phyloP scores from a whole-genome alignment of 2,797 vertebrate genomes.

The Varecia variegata region DNA sequence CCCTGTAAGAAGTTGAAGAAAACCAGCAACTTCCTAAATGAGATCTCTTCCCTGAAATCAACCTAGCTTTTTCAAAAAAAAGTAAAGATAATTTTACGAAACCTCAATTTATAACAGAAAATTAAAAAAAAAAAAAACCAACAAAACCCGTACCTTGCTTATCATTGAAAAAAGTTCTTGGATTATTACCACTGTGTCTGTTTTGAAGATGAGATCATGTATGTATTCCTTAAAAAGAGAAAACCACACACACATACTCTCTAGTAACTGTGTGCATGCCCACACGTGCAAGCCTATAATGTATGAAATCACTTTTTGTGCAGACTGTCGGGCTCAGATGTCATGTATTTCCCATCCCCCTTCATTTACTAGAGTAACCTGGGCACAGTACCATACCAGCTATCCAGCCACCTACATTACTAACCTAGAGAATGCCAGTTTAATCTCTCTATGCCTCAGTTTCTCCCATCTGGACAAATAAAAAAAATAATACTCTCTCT shows the following conservation, averaged over 20 bases:
- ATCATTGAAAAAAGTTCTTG: not conserved
- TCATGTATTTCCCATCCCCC: not conserved
- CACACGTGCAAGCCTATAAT: fast-evolving
- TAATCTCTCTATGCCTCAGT: slow-evolving; percentile 21
- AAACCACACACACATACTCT: not conserved
- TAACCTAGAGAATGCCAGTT: not conserved
- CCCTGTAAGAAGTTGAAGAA: not conserved
- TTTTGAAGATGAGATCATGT: not conserved
- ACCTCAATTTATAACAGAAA: not conserved
- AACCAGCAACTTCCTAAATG: not conserved
- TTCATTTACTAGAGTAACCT: not conserved
- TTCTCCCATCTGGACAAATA: slow-evolving; percentile 42
- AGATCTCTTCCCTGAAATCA: not conserved
- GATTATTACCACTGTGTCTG: not conserved
- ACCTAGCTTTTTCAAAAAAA: not conserved
- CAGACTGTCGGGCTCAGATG: not conserved
- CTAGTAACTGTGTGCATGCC: too few relatives aligned
- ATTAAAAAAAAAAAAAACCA: not conserved
- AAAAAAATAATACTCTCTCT: not conserved
- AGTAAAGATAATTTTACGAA: not conserved
- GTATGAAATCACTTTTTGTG: not conserved
- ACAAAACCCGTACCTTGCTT: not conserved
- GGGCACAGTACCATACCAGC: not conserved
- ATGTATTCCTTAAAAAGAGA: not conserved
- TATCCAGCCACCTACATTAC: not conserved